Base-by-base conservation (phyloP, 64 coral and sea anemone genomes). In the Actinia tenebrosa region DNA sequence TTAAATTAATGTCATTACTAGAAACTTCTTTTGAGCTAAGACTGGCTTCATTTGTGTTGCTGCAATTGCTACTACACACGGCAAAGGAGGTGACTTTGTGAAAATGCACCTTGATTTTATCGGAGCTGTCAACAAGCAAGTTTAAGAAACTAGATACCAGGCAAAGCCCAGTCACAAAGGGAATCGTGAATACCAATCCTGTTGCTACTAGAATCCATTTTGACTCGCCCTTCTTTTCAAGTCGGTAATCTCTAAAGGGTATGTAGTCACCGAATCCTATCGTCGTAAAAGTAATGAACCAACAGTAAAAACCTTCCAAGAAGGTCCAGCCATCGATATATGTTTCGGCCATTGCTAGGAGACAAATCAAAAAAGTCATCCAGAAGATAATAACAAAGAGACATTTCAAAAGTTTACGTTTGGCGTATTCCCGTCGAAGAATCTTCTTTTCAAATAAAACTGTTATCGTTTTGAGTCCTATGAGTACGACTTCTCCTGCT, bases 181-280 rank as follows among this genome's bases (percentile, higher is more conserved):
- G 77, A 17, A 79, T 44, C 20, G 77, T 79, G 15, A 79, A 44
- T 4, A 16, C 0, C 5, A 79, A 1, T 37, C 77, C 15, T 79
- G 42, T 37, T 44, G 9, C 19, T n/a, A 23, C 3, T 19, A 20
- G 9, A 20, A 66, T 66, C 16, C 18, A 20, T 66, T 66, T n/a
- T 9, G 2, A 3, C 4, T 66, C 9, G 3, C 22, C 63, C 22
- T 6, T 66, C 22, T 66, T 19, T 8, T 66, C 22, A n/a, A 44
- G 7, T 1, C 15, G 27, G n/a, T 45, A 79, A 16, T 26, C 7
- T 44, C 19, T 1, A 17, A 53, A 59, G 14, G 82, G 82, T 45
- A 84, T 37, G 37, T 84, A 84, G 42, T 84, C 82, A 15, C 82
- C 82, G 25, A 84, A 84, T 7, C 82, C 82, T n/a, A 84, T 84